Base-by-base conservation (phyloP, 2,888 invertebrate genomes). In the Mythimna vitellina region DNA sequence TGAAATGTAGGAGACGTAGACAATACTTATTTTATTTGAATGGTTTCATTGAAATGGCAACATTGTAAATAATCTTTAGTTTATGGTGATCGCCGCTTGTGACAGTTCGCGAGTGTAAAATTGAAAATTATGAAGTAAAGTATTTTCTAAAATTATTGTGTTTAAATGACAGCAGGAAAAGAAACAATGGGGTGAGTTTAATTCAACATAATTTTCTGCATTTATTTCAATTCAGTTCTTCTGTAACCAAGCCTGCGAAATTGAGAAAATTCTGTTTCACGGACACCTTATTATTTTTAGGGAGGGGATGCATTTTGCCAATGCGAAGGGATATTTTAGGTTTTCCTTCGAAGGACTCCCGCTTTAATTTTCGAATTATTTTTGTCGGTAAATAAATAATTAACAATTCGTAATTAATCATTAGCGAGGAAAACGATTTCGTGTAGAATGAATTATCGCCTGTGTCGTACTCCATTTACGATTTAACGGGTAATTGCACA, bases 141-240 rank as follows among this genome's bases (percentile, higher is more conserved):
- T 89, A 91, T 91, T 94, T 93, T 93, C 88, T 76, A 84, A 90
- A 91, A 91, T 92, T 93, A 94, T 90, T 90, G 93, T 93, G 92
- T 95, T 94, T 97, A 97, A 97, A 98, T 98, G 98, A 98, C 98
- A 96, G 97, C 97, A 94, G 98, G 98, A 96, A 98, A 97, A 96
- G 98, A 98, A 96, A 97, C 97, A 88, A 98, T 98, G 98, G 98
- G 98, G 98, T 98, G 94, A 97, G 97, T 97, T 89, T 64, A 71
- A 74, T 86, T 83, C 51, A 68, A 32, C 32, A 71, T 70, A 80
- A 54, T 73, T 70, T 74, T 12, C 14, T 56, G 57, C 51, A 85
- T 84, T 74, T 80, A 76, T 75, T 85, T 66, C n/a, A 72, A 51
- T 42, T 67, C 12, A 42, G 46, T 69, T 65, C 49, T 57, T 38